Evolutionary conservation across 92 coral and sea anemone genomes (phyloP), one percentile per base, ranked within the genome.

Genomic region (Muricea muricata): DNA sequence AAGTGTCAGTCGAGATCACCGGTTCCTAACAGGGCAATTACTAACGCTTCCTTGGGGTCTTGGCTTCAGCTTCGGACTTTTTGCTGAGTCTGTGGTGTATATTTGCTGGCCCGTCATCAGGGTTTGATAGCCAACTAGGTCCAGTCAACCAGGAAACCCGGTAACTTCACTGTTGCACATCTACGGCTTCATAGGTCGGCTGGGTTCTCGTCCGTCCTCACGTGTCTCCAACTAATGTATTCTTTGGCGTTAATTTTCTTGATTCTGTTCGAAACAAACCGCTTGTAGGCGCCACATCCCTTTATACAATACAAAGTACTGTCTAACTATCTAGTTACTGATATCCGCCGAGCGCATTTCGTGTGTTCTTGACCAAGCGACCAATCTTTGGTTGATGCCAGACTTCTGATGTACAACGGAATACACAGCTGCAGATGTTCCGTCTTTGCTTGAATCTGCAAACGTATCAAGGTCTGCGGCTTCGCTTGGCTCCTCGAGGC

Each of bases 321-420:
- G 73, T 84, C 89, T 9, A 83, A 85, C 87, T 90, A 91, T 35
- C 88, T 79, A 34, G 67, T 29, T 46, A 84, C 87, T 21, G 40
- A 34, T 41, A 75, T 33, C 79, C 87, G 67, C 71, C 58, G 4
- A 82, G 73, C 0, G 87, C 87, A 30, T 15, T 35, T 29, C 31
- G 58, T 65, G 52, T 68, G 61, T 71, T 87, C 83, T 82, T 41
- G 11, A 65, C 84, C 34, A 87, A 52, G 48, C 65, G 6, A 84
- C 48, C 52, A 83, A 50, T 1, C 80, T 72, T 24, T 69, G 42
- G 50, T 23, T 33, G 25, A 66, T 47, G 32, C 91, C 87, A 15
- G 88, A 66, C 37, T 45, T 45, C n/a, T 45, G 50, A 45, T 45
- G 50, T 45, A 45, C 50, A 13, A 12, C 50, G 14, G 74, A 78